Evolutionary conservation across 1,140 invertebrate species (phyloP), one percentile per base, ranked within the genome.

Genomic region (Idris sp.): DNA sequence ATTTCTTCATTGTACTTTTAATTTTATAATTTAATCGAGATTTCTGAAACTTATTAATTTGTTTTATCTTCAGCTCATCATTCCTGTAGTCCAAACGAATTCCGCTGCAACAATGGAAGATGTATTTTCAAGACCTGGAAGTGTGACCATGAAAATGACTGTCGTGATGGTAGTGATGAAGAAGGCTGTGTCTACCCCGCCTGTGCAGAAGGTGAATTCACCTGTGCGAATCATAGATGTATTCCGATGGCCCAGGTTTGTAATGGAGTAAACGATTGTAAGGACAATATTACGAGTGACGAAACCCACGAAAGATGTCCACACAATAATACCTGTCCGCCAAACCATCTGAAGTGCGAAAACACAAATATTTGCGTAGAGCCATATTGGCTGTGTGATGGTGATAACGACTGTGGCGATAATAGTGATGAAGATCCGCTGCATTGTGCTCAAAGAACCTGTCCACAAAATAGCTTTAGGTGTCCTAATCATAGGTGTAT

Each of bases 81-180:
- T 81, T 97, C 96, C 0, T 99, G 97, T 83, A 95, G 93, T 13
- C 90, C 93, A 0, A 96, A 94, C 77, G 96, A 98, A 84, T 98
- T 97, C 90, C 91, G 96, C 14, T 99, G 97, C 86, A 92, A 93
- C 46, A 98, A 98, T 81, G 96, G 96, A 0, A 90, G 97, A 1
- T 98, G 97, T 79, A 98, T 99, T 67, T 97, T 97, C 80, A 95
- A 95, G 79, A 94, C 95, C 0, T 98, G 96, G 96, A 95, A 95
- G 83, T 97, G 96, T 81, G 96, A 97, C 86, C 93, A 95, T 82
- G 97, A 94, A 88, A 97, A 99, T 79, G 97, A 99, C 78, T 99
- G 97, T 84, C 93, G 96, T 76, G 95, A 99, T 81, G 92, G 93
- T 0, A 96, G 94, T 13, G 97, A 98, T 83, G 97, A 99, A 86